Conservation (phyloP, 1,140 invertebrate genomes). For the Drosophila cardini region DNA sequence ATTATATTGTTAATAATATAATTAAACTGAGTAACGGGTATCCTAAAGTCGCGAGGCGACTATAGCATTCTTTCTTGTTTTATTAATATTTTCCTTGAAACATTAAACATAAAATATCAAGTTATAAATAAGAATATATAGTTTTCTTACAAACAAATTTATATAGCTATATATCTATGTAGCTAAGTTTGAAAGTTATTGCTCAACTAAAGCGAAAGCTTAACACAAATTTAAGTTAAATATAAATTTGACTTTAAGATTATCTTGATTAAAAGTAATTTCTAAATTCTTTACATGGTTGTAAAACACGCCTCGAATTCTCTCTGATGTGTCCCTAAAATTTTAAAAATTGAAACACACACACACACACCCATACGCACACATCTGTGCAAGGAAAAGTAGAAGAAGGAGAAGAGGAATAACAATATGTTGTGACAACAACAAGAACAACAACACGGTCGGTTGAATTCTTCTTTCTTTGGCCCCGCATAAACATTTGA, state of each 20-base stretch:
- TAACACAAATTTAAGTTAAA: background rate
- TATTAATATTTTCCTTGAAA: too few species aligned
- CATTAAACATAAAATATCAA: too few species aligned
- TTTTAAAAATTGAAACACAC: background rate
- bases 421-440: background rate
- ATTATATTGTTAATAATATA: too few species aligned
- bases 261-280: constrained; percentile 11
- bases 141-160: too few species aligned
- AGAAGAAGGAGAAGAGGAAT: too few species aligned
- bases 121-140: too few species aligned
- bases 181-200: too few species aligned
- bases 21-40: too few species aligned
- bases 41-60: too few species aligned
- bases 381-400: background rate
- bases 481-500: constrained; percentile 76
- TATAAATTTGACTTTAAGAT: constrained; percentile 10
- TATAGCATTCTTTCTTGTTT: too few species aligned
- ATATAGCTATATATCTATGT: too few species aligned
- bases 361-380: background rate
- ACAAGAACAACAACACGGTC: constrained; percentile 11
- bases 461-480: constrained; percentile 29
- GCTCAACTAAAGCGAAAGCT: too few species aligned
- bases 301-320: background rate
- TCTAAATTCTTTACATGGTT: constrained; percentile 22
- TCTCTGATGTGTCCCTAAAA: constrained; percentile 1